Evolutionary conservation across 1,140 invertebrate species (phyloP), one percentile per base, ranked within the genome.

Genomic region (Hermatobates lingyangjiaoensis): DNA sequence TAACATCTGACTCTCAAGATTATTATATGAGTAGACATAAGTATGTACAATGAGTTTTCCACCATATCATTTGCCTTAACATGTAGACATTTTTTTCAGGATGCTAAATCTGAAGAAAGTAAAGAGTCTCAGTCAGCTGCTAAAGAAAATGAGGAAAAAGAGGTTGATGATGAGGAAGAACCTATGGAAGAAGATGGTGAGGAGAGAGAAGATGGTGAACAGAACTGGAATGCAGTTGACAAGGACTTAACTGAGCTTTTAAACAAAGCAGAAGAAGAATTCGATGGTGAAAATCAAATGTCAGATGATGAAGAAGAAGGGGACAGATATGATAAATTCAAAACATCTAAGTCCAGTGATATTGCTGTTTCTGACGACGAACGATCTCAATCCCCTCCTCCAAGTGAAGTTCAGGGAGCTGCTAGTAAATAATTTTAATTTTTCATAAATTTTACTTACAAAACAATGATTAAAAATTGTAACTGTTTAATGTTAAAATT

Each of bases 191-290:
- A 48, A 56, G 45, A 27, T 25, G 25, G 18, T 27, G 38, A 49
- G 21, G 15, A 18, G 1, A 26, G 23, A 48, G 27, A 34, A 21
- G 18, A 51, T 26, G 53, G 52, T 44, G 56, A 57, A 7, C 50
- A 57, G 39, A 45, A 39, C 12, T 57, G 54, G 54, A 28, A 27
- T 7, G 56, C 50, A 27, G 54, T 55, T 18, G 45, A 48, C 34
- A 47, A 55, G 48, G 48, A 53, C 24, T 42, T 55, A 2, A 42
- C 47, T n/a, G 51, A 54, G n/a, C 48, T 54, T 40, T 38, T 54
- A 20, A 25, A 30, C 27, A 53, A 57, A 12, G 48, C 26, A 5
- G 51, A 55, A 10, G 48, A 48, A 15, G 12, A 30, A 15, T 12
- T n/a, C 18, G 23, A 12, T 39, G 3, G 3, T 12, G n/a, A 24